phyloP scores from a whole-genome alignment of 30 jellyfish, hydroid and myxozoan genomes.

The Clytia hemisphaerica region DNA sequence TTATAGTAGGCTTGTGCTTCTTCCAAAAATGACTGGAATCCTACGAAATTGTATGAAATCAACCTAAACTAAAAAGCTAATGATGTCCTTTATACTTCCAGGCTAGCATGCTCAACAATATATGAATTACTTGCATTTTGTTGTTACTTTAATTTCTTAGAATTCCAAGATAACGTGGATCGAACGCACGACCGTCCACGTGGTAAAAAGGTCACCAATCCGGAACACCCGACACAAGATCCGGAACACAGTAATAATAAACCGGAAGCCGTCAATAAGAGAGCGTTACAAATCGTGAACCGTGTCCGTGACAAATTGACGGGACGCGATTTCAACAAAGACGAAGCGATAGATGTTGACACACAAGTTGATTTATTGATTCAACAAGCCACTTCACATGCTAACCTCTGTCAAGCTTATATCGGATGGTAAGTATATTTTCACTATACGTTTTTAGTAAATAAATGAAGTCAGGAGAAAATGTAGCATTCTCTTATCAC shows the following conservation, averaged over 20 bases:
- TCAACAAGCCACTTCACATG: slow-evolving; percentile 93
- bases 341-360: slow-evolving; percentile 71
- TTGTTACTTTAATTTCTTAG: slow-evolving; percentile 4
- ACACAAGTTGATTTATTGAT: slow-evolving; percentile 76
- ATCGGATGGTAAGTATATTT: slow-evolving; percentile 98
- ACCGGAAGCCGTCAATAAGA: slow-evolving; percentile 92
- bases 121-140: too few relatives aligned
- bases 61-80: too few relatives aligned
- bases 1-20: background rate
- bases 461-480: too few relatives aligned
- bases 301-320: slow-evolving; percentile 88
- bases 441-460: too few relatives aligned
- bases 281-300: slow-evolving; percentile 78
- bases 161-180: slow-evolving; percentile 33
- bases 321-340: slow-evolving; percentile 85
- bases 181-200: slow-evolving; percentile 42
- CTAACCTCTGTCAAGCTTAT: slow-evolving; percentile 88
- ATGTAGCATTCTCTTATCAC: too few relatives aligned
- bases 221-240: slow-evolving; percentile 27
- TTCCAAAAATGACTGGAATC: too few relatives aligned
- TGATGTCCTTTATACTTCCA: too few relatives aligned
- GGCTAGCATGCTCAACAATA: background rate
- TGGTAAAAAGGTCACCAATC: slow-evolving; percentile 28
- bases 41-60: too few relatives aligned
- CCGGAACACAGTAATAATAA: slow-evolving; percentile 33